Evolutionary conservation across 1,140 invertebrate species (phyloP).

Genomic region (Chionoecetes opilio): DNA sequence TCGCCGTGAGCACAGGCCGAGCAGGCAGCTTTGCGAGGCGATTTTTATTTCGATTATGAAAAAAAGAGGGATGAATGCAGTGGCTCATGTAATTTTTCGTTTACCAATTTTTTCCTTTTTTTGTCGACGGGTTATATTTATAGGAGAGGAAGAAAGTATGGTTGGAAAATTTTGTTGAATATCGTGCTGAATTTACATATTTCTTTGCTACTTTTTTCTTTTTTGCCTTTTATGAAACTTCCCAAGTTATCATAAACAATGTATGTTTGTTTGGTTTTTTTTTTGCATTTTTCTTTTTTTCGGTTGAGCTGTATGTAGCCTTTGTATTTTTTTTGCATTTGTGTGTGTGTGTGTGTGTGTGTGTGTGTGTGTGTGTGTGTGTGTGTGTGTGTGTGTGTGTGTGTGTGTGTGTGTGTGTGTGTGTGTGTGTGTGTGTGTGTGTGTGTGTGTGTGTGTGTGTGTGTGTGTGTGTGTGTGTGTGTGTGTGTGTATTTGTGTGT

Average conservation of each 20-base stretch:
- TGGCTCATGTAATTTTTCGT: conserved; percentile 19
- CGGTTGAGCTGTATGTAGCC: too few relatives aligned
- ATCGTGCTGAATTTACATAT: background rate
- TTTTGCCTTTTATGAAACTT: background rate
- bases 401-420: too few relatives aligned
- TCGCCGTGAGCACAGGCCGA: background rate
- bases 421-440: too few relatives aligned
- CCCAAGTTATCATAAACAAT: background rate
- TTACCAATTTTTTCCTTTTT: background rate
- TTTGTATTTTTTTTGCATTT: background rate
- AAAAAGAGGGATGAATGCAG: conserved; percentile 19
- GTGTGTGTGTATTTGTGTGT: too few relatives aligned
- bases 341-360: background rate
- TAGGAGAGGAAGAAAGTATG: background rate
- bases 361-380: conserved; percentile 32
- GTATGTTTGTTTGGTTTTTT: background rate
- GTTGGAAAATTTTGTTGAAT: background rate
- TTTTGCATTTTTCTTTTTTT: too few relatives aligned
- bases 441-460: too few relatives aligned
- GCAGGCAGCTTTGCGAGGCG: conserved; percentile 1
- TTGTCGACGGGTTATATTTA: too few relatives aligned
- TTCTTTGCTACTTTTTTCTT: background rate
- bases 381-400: background rate
- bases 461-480: too few relatives aligned
- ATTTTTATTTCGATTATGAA: background rate